These are phyloP conservation scores for Cyphomyrus plagiostoma DNA, from an alignment of 2,113 vertebrate species.

Conservation along the genomic window DNA sequence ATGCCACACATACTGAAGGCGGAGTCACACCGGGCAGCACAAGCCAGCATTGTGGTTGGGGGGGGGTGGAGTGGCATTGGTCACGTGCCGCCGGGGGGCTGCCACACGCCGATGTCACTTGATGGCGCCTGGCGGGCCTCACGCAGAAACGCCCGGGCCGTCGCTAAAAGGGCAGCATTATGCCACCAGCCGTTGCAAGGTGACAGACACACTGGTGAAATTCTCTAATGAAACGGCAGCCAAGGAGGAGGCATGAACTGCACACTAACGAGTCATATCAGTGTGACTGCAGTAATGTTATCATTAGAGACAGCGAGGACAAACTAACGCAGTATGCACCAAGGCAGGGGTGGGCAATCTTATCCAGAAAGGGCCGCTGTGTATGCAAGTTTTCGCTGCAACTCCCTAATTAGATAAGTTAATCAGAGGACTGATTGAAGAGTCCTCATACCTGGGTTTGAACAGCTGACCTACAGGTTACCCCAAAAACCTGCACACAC, in stretches of 20 bases:
- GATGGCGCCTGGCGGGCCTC: background rate
- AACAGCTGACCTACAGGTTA: no score
- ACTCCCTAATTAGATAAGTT: no score
- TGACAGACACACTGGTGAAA: no score
- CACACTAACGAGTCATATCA: background rate
- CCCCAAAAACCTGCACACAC: no score
- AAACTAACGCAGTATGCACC: background rate
- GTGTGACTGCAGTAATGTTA: background rate
- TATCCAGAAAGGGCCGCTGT: no score
- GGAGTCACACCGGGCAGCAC: background rate
- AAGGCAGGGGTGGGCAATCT: background rate
- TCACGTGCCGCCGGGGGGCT: background rate
- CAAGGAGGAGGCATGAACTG: background rate
- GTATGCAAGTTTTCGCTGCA: no score
- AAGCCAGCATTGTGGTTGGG: background rate
- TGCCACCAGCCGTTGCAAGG: background rate
- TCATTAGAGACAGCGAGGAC: background rate
- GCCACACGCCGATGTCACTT: background rate
- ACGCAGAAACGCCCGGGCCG: no score
- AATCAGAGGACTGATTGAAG: no score
- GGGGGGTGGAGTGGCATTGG: background rate
- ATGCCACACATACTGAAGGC: background rate
- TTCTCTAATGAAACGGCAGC: background rate
- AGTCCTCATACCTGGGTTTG: no score
- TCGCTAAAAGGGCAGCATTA: background rate